Percentiles rank a stretch among this genome's conserved stretches.
These are phyloP conservation scores for Scaptomyza tumidula DNA, from an alignment of 2,888 invertebrate genomes.

Conservation along the genomic window DNA sequence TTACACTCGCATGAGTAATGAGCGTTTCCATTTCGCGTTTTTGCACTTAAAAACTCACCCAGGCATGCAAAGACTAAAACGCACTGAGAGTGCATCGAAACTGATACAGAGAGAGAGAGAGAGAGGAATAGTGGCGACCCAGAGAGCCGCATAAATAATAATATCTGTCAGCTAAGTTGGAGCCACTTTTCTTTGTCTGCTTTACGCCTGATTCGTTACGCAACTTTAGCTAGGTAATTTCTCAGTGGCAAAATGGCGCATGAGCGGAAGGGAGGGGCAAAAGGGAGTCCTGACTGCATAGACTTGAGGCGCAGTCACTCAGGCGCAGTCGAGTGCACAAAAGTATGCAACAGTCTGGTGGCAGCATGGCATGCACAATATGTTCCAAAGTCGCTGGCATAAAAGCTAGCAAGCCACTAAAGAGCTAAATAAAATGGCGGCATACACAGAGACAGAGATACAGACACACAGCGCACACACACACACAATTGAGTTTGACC, in stretches of 20 bases:
- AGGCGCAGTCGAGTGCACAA: conserved; percentile 60
- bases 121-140: conserved; percentile 24
- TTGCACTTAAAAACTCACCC: conserved; percentile 57
- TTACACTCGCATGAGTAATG: conserved; percentile 63
- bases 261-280: background rate
- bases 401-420: conserved; percentile 35
- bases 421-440: conserved; percentile 53
- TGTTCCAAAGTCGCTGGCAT: conserved; percentile 40
- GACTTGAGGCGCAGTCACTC: conserved; percentile 46
- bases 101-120: background rate
- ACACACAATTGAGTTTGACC: conserved; percentile 55
- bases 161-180: conserved; percentile 70
- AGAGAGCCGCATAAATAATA: conserved; percentile 73
- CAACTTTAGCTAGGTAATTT: conserved; percentile 77
- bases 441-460: conserved; percentile 5
- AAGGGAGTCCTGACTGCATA: background rate
- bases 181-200: conserved; percentile 68
- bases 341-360: conserved; percentile 72
- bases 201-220: conserved; percentile 74
- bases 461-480: conserved; percentile 9
- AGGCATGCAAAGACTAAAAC: conserved; percentile 33
- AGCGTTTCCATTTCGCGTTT: conserved; percentile 60
- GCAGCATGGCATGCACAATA: conserved; percentile 68
- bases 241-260: conserved; percentile 16
- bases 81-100: conserved; percentile 5